Conservation (phyloP, 2,113 vertebrate genomes). For the Urocolius indicus region DNA sequence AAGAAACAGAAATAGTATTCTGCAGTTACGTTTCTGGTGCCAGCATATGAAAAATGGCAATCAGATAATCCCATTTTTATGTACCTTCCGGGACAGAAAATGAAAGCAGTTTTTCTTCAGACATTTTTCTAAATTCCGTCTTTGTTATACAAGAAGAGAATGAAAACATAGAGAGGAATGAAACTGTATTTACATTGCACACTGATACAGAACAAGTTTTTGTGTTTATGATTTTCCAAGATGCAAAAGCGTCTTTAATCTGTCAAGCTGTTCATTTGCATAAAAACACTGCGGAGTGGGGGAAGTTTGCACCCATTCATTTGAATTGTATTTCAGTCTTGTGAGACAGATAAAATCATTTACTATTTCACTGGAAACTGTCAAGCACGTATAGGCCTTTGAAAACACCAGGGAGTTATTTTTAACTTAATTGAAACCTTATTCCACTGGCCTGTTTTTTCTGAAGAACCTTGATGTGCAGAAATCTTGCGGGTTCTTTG, state of each 20-base stretch:
- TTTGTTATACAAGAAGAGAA: neutral
- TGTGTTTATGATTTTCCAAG: slow-evolving; percentile 48
- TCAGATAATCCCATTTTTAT: slow-evolving; percentile 34
- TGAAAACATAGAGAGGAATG: neutral
- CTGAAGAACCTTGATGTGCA: slow-evolving; percentile 32
- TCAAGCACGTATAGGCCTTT: neutral
- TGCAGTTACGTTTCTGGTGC: slow-evolving; percentile 43
- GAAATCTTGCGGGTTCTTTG: slow-evolving; percentile 17
- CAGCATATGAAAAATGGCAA: slow-evolving; percentile 46
- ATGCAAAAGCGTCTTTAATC: slow-evolving; percentile 45
- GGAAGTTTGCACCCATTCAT: neutral
- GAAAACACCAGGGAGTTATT: slow-evolving; percentile 50
- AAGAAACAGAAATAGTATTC: slow-evolving; percentile 40
- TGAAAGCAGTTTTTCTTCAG: slow-evolving; percentile 41
- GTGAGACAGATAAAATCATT: slow-evolving; percentile 42
- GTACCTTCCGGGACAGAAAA: slow-evolving; percentile 4
- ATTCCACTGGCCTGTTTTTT: neutral
- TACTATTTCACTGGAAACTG: slow-evolving; percentile 30
- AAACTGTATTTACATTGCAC: slow-evolving; percentile 43
- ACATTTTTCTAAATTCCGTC: slow-evolving; percentile 25
- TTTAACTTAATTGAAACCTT: slow-evolving; percentile 51
- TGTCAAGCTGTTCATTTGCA: slow-evolving; percentile 31
- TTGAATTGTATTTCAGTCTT: slow-evolving; percentile 39
- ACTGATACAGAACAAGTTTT: slow-evolving; percentile 24
- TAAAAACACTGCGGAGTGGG: slow-evolving; percentile 14